Evolutionary conservation across 2,113 vertebrate genomes (phyloP).

Genomic region (Heterochromis multidens): DNA sequence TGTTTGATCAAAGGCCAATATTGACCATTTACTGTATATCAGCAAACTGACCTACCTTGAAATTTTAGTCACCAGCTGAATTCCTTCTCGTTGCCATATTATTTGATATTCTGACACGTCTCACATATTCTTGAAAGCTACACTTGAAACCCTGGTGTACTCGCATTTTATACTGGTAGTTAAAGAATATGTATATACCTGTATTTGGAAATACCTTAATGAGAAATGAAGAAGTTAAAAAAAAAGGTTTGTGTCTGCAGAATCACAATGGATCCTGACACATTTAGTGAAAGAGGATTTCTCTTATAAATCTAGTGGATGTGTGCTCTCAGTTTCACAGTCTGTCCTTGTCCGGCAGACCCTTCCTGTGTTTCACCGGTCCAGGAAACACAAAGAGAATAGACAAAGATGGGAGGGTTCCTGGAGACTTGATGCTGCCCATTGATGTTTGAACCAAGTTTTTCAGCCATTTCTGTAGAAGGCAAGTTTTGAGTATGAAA

Average conservation of each 20-base stretch:
- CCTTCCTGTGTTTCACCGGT: constrained; percentile 1
- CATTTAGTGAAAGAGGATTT: neutral
- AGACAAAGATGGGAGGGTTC: constrained; percentile 20
- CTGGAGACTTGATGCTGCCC: constrained; percentile 21
- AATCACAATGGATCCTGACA: neutral
- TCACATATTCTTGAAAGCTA: neutral
- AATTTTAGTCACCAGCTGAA: neutral
- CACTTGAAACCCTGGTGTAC: neutral
- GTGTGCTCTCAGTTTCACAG: neutral
- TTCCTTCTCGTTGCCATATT: neutral
- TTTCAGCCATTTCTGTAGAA: constrained; percentile 41
- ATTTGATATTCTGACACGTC: neutral
- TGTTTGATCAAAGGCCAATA: neutral
- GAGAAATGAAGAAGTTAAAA: neutral
- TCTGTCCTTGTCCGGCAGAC: neutral
- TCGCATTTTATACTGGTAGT: neutral
- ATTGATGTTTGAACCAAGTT: constrained; percentile 41
- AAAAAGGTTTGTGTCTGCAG: neutral
- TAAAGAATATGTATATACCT: neutral
- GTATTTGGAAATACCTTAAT: neutral
- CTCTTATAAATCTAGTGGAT: neutral
- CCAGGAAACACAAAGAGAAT: constrained; percentile 58
- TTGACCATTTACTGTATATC: neutral
- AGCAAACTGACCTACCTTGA: neutral
- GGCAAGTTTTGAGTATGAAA: constrained; percentile 24